These are phyloP conservation scores for Clarias gariepinus DNA, from an alignment of 2,113 vertebrate species.

Conservation along the genomic window DNA sequence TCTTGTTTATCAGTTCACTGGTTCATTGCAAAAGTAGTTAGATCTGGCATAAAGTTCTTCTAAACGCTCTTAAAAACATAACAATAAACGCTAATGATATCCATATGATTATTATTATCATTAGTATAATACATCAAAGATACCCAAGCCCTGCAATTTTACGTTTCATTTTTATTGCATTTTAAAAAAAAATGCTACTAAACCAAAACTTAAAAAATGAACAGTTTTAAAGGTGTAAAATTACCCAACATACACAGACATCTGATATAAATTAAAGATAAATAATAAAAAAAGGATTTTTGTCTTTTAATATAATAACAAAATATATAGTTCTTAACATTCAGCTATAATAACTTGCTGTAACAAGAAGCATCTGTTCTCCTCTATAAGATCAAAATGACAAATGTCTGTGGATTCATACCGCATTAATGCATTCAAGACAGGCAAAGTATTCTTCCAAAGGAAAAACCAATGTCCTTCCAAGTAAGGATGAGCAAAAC, in stretches of 20 bases:
- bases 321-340: background rate
- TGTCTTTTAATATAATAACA: background rate
- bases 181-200: no score
- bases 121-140: background rate
- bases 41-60: background rate
- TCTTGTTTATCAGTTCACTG: background rate
- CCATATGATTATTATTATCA: constrained; percentile 9
- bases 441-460: background rate
- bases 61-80: background rate
- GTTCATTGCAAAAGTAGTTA: background rate
- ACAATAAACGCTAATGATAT: constrained; percentile 16
- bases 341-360: background rate
- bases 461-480: constrained; percentile 18
- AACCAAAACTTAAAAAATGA: background rate
- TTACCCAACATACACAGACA: background rate
- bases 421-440: constrained; percentile 22
- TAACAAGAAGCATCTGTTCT: constrained; percentile 1
- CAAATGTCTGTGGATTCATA: background rate
- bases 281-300: background rate
- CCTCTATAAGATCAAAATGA: constrained; percentile 1
- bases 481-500: constrained; percentile 23
- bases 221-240: background rate
- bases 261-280: background rate
- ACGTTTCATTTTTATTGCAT: background rate
- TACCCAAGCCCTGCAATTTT: background rate